These are phyloP conservation scores for Atta colombica DNA, from an alignment of 1,140 invertebrate species.

Conservation along the genomic window DNA sequence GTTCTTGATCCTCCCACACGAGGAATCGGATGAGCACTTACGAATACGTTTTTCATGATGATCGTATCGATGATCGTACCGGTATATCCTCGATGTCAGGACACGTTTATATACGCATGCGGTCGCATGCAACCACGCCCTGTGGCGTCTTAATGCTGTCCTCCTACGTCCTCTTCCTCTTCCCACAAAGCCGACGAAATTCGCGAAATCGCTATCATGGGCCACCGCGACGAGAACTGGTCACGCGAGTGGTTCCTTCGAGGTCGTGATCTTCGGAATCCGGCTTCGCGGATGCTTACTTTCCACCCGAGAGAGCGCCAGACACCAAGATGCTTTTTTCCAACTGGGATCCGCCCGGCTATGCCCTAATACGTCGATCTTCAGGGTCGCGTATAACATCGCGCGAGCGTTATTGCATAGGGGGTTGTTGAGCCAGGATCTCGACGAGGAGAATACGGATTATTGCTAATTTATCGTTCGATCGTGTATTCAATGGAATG, in stretches of 20 bases:
- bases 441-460: not conserved
- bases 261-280: slow-evolving; percentile 64
- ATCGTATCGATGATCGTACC: slow-evolving; percentile 48
- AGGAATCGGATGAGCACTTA: slow-evolving; percentile 67
- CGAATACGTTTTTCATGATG: slow-evolving; percentile 74
- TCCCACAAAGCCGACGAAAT: slow-evolving; percentile 19
- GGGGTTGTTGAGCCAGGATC: not conserved
- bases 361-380: slow-evolving; percentile 58
- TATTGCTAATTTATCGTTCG: slow-evolving; percentile 50
- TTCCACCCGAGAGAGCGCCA: not conserved
- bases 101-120: slow-evolving; percentile 80
- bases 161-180: slow-evolving; percentile 62
- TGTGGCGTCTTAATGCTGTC: slow-evolving; percentile 29
- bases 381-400: slow-evolving; percentile 52
- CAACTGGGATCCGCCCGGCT: not conserved
- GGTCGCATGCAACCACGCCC: slow-evolving; percentile 69
- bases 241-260: slow-evolving; percentile 57
- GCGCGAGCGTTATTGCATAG: slow-evolving; percentile 13
- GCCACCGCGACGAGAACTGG: slow-evolving; percentile 53
- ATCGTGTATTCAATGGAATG: not conserved
- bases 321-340: slow-evolving; percentile 1
- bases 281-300: slow-evolving; percentile 60
- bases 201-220: not conserved
- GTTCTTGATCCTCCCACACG: not conserved
- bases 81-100: slow-evolving; percentile 64